Percentiles rank a stretch among this genome's conserved stretches.
These are phyloP conservation scores for Capreolus pygargus DNA, from an alignment of 2,113 vertebrate species.

Conservation along the genomic window DNA sequence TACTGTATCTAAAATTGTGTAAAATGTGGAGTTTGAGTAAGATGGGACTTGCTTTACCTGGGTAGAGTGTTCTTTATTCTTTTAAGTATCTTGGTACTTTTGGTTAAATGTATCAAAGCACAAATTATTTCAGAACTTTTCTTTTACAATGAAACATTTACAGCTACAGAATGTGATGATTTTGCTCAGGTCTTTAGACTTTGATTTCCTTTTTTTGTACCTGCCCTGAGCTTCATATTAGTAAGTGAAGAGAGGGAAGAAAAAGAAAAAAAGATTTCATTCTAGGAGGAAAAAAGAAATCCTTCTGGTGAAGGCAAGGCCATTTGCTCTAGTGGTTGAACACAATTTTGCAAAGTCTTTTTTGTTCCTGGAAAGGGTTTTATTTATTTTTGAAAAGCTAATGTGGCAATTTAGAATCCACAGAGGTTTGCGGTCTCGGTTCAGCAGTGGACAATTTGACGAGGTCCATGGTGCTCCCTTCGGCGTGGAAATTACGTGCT, in stretches of 20 bases:
- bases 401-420: background rate
- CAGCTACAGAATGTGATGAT: background rate
- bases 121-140: background rate
- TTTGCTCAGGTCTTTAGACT: background rate
- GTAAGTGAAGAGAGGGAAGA: background rate
- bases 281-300: background rate
- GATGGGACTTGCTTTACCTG: background rate
- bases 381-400: constrained; percentile 27
- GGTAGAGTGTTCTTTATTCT: background rate
- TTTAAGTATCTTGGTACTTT: background rate
- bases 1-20: background rate
- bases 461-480: background rate
- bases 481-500: accelerated
- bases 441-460: background rate
- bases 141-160: background rate
- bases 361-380: background rate
- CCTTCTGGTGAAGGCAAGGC: background rate
- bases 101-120: background rate
- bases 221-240: background rate
- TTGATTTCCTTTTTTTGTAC: background rate
- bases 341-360: background rate
- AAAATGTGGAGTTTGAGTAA: background rate
- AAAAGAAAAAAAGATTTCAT: background rate
- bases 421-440: background rate
- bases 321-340: background rate